Evolutionary conservation across 64 coral and sea anemone species (phyloP), one percentile per base, ranked within the genome.

Genomic region (Dendronephthya gigantea): DNA sequence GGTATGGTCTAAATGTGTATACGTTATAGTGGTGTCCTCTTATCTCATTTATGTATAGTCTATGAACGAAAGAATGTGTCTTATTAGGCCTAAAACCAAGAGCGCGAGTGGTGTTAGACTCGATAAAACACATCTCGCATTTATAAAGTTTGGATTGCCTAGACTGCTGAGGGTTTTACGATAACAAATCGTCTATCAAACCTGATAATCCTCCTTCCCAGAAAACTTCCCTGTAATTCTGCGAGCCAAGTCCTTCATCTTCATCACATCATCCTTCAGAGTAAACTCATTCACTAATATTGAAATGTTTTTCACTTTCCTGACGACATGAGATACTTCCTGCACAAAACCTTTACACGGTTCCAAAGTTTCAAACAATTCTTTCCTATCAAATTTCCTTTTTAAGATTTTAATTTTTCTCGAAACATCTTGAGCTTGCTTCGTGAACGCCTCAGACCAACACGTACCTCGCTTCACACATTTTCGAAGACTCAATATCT

Each of bases 211-310:
- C n/a, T 48, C 35, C 25, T 90, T 48, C 15, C 25, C 84, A 12
- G 48, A 23, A 40, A 25, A 40, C 48, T 66, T 40, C 23, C 90
- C 89, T 22, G 91, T 90, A 14, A 96, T 58, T 13, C 72, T 85
- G 16, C 85, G 40, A 31, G 92, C 49, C 12, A 89, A 27, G 33
- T 79, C 91, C 68, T 91, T 85, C 38, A 96, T 39, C 48, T 86
- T 91, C 45, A 88, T 83, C 0, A 87, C 68, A 51, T 96, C 91
- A 31, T 93, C 88, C 82, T 87, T 88, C 23, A 96, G 83, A 27
- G 92, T 84, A 81, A 96, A 93, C 11, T 68, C 81, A 79, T 90
- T 85, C 29, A 90, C 91, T 39, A 93, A 87, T 19, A 90, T 33
- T 34, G 90, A 90, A 23, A 96, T 47, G 49, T 88, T 45, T 45